A percentile compares a stretch with the other conserved stretches of the same genome.
phyloP scores from a whole-genome alignment of 2,113 vertebrate species.

The Datnioides undecimradiatus region DNA sequence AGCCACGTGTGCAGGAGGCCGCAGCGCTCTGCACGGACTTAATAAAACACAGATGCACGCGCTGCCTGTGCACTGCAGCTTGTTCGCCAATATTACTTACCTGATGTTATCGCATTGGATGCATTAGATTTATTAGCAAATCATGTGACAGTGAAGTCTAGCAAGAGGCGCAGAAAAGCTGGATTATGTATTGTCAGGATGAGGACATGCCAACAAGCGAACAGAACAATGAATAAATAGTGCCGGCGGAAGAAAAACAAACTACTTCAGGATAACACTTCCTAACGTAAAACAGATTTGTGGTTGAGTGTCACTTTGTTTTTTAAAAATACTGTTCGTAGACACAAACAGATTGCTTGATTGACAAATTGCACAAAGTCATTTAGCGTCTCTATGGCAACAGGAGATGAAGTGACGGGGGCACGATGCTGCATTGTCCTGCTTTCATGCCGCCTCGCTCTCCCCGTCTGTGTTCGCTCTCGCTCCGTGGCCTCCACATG shows the following conservation, averaged over 20 bases:
- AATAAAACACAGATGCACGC: background rate
- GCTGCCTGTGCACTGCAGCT: background rate
- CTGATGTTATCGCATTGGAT: background rate
- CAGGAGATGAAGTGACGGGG: conserved; percentile 22
- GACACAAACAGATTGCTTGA: background rate
- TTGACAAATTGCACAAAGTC: conserved; percentile 5
- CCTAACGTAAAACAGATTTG: background rate
- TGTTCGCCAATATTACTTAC: background rate
- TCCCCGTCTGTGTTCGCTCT: background rate
- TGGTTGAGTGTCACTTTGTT: background rate
- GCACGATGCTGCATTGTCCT: conserved; percentile 10
- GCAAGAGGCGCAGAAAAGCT: no score
- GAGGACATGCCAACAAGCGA: background rate
- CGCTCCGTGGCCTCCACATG: background rate
- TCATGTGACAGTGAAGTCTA: background rate
- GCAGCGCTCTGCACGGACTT: background rate
- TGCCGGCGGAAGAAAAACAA: background rate
- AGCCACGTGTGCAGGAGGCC: background rate
- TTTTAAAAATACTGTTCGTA: background rate
- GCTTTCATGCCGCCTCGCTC: conserved; percentile 5
- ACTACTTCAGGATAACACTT: background rate
- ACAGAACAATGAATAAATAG: background rate
- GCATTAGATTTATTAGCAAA: background rate
- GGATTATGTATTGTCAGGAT: background rate
- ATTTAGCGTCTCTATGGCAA: conserved; percentile 44